A percentile compares a stretch with the other conserved stretches of the same genome.
These are phyloP conservation scores for Larimichthys crocea DNA, from an alignment of 2,113 vertebrate genomes.

Conservation along the genomic window DNA sequence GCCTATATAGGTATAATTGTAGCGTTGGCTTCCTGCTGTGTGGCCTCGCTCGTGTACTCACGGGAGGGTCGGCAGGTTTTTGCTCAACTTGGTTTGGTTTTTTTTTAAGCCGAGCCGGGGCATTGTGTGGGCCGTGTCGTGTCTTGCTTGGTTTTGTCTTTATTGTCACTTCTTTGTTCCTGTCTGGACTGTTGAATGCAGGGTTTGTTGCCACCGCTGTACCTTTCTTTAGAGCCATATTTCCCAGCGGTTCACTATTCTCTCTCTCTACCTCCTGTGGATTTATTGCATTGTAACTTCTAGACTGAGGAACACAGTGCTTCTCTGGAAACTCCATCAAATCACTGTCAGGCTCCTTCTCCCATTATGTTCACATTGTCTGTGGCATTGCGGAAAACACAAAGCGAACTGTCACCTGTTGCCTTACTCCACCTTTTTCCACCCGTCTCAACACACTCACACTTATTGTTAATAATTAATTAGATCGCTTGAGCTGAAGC, in stretches of 20 bases:
- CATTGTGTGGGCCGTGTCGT: background rate
- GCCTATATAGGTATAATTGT: conserved; percentile 69
- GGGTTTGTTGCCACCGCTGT: background rate
- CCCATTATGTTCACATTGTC: background rate
- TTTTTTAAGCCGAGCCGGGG: conserved; percentile 18
- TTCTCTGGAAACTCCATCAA: conserved; percentile 15
- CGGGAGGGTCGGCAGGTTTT: conserved; percentile 51
- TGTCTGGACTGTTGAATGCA: conserved; percentile 16
- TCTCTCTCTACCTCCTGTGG: conserved; percentile 25
- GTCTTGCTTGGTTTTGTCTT: conserved; percentile 19
- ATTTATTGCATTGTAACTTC: conserved; percentile 41
- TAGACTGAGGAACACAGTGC: background rate
- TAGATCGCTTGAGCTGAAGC: conserved; percentile 41
- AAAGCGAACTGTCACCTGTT: conserved; percentile 57
- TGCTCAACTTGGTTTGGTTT: background rate
- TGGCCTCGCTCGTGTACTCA: conserved; percentile 33
- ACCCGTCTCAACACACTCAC: background rate
- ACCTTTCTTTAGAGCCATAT: conserved; percentile 1
- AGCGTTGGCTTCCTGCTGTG: conserved; percentile 64
- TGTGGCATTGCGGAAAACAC: background rate
- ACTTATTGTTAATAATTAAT: conserved; percentile 72
- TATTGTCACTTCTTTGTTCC: conserved; percentile 27
- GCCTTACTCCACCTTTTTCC: conserved; percentile 14
- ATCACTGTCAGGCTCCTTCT: background rate
- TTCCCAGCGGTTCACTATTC: conserved; percentile 6